Conservation (phyloP, 2,797 vertebrate species). For the Staurois parvus region DNA sequence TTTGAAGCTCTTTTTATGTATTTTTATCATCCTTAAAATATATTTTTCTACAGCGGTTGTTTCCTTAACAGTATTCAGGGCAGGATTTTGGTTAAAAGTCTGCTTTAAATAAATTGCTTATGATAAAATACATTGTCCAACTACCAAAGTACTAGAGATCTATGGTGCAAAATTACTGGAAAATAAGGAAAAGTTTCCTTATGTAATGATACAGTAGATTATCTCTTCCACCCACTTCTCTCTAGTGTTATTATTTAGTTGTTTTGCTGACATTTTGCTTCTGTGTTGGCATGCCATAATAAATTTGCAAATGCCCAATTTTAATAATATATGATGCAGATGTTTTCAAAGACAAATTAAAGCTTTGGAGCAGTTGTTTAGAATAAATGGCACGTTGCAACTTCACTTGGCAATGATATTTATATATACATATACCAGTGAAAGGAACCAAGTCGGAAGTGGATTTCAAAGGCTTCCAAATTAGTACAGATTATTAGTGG, state of each 20-base stretch:
- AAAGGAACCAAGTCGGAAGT: slow-evolving; percentile 30
- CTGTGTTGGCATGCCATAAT: slow-evolving; percentile 21
- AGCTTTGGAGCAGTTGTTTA: slow-evolving; percentile 62
- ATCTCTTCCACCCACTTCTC: slow-evolving; percentile 10
- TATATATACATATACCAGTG: slow-evolving; percentile 8
- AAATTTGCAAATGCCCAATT: slow-evolving; percentile 47
- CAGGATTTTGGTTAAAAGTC: too few species aligned
- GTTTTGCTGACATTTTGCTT: not conserved
- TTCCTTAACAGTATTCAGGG: too few species aligned
- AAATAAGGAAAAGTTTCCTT: not conserved
- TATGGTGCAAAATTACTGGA: not conserved
- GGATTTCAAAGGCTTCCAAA: slow-evolving; percentile 7
- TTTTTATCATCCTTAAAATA: too few species aligned
- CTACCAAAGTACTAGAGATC: too few species aligned
- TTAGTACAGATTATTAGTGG: slow-evolving; percentile 45
- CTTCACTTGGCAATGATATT: slow-evolving; percentile 61
- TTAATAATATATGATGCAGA: slow-evolving; percentile 63
- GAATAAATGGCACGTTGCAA: slow-evolving; percentile 60
- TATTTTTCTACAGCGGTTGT: too few species aligned
- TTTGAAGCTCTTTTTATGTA: too few species aligned
- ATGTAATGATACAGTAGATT: not conserved
- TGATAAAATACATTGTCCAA: too few species aligned
- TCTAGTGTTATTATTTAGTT: not conserved
- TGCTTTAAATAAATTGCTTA: too few species aligned
- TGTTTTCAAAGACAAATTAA: slow-evolving; percentile 66